Base-by-base conservation (phyloP, 2,888 invertebrate species). In the Callosobruchus maculatus region DNA sequence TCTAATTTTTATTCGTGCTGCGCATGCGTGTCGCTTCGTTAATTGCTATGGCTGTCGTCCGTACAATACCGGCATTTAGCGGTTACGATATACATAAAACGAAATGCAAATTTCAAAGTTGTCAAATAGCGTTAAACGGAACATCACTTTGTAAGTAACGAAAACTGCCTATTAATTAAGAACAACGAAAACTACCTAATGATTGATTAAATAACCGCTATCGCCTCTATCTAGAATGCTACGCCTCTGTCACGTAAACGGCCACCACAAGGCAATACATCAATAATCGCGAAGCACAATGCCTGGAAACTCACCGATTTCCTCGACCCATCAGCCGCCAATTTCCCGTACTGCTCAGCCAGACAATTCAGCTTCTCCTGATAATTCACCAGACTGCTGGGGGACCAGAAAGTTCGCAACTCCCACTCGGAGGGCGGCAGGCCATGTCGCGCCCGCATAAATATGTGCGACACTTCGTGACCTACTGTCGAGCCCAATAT, bases 351-450 rank as follows among this genome's bases (percentile, higher is more conserved):
- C 85, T 97, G 97, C 80, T 95, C 90, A 78, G 96, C 94, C 81
- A 98, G 95, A 85, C 98, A 98, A 83, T 93, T 90, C 0, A 97
- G 93, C 84, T 93, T 94, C 78, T 93, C 90, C 75, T 95, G 88
- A 86, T 96, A 98, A 70, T 92, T 92, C 78, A 92, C 90, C 81
- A 95, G 93, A 5, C 97, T 97, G 77, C 90, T 88, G 70, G 93
- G 89, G 77, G 93, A 92, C 96, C 97, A 97, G 97, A 97, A 97
- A 83, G 96, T 95, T 9, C 93, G 91, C 74, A 96, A 88, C 85
- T 97, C 96, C 9, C 97, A 97, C 77, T 94, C 90, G 1, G 31
- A 49, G 76, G 72, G 67, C 68, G 21, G 92, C 86, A 97, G 95
- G 83, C 94, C 96, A 87, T 95, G 94, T 72, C 96, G 91, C 73